Percentiles rank a stretch among this genome's conserved stretches.
These are phyloP conservation scores for Aythya baeri DNA, from an alignment of 2,113 vertebrate genomes.

Conservation along the genomic window DNA sequence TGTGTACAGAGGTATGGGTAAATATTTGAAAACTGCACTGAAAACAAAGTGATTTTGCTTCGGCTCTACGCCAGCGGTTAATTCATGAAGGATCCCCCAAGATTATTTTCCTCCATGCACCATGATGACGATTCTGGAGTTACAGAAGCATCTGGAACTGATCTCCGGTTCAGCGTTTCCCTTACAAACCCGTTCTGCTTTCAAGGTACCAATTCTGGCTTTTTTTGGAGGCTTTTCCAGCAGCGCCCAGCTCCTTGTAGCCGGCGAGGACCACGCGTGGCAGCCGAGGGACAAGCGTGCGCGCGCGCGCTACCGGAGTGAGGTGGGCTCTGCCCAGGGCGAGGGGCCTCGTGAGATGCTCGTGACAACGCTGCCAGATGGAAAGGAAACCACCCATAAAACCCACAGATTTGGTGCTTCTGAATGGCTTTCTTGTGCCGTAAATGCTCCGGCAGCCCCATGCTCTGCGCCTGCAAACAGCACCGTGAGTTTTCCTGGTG, in stretches of 20 bases:
- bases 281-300: neutral
- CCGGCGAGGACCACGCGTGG: neutral
- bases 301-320: neutral
- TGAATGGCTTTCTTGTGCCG: neutral
- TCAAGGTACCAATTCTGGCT: neutral
- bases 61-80: conserved; percentile 7
- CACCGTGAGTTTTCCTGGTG: accelerated
- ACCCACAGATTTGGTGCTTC: neutral
- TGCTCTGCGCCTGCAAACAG: accelerated
- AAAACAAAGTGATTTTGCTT: neutral
- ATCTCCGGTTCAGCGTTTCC: neutral
- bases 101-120: neutral
- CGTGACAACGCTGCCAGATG: neutral
- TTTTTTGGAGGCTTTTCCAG: neutral
- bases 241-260: neutral
- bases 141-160: conserved; percentile 37
- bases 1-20: neutral
- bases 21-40: conserved; percentile 42
- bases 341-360: neutral
- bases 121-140: neutral
- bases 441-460: neutral
- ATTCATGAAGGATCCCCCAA: conserved; percentile 7
- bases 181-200: neutral
- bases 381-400: accelerated
- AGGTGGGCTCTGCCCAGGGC: neutral